A percentile compares a stretch with the other conserved stretches of the same genome.
These are phyloP conservation scores for Holothuria leucospilota DNA, from an alignment of 53 echinoderm and acorn worm genomes.

Conservation along the genomic window DNA sequence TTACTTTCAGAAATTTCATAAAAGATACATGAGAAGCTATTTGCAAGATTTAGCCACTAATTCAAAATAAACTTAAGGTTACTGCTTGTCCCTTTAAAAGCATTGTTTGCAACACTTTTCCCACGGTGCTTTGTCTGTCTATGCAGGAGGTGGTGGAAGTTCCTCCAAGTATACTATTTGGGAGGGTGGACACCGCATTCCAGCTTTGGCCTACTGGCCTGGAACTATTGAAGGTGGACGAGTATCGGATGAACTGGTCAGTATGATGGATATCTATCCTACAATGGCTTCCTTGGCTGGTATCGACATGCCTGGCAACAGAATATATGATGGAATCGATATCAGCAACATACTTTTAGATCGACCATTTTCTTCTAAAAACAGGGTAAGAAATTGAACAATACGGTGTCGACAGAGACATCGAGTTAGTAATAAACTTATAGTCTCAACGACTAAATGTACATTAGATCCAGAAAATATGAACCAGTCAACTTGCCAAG, in stretches of 20 bases:
- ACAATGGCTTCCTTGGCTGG: constrained; percentile 74
- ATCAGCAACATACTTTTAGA: constrained; percentile 56
- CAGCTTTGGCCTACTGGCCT: constrained; percentile 70
- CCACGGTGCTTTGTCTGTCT: background rate
- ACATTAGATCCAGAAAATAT: too few species aligned
- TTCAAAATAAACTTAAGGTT: too few species aligned
- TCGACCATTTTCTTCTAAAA: constrained; percentile 34
- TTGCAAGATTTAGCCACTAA: too few species aligned
- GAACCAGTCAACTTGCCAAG: too few species aligned
- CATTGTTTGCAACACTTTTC: too few species aligned
- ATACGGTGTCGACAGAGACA: too few species aligned
- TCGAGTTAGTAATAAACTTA: too few species aligned
- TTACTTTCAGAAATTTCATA: too few species aligned
- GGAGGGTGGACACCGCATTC: constrained; percentile 78
- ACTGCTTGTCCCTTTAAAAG: too few species aligned
- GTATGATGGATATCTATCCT: constrained; percentile 72
- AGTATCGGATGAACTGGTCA: constrained; percentile 35
- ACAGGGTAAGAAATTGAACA: background rate
- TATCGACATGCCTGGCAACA: constrained; percentile 56
- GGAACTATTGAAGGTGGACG: constrained; percentile 53
- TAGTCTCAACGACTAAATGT: too few species aligned
- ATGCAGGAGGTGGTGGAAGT: constrained; percentile 77
- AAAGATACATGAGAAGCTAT: too few species aligned
- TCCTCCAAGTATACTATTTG: constrained; percentile 67
- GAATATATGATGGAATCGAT: constrained; percentile 78